Evolutionary conservation across 2,888 invertebrate genomes (phyloP), one percentile per base, ranked within the genome.

Genomic region (Torymus auratus): DNA sequence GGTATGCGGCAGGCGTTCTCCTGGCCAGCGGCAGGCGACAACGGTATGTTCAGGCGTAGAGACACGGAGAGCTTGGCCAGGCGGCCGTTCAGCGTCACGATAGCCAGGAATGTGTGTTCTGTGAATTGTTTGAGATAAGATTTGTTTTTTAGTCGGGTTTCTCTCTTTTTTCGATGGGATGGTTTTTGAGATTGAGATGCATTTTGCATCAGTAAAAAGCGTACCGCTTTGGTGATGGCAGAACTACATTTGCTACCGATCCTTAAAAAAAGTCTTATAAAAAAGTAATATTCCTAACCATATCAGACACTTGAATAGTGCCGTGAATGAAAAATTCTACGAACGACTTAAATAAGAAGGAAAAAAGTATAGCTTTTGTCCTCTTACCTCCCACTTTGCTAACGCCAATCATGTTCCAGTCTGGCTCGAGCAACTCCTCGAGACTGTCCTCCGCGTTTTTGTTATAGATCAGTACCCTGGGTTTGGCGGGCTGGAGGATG

Each of bases 11-110:
- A 85, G n/a, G 81, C 81, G 67, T 60, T 82, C 56, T 83, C 85
- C 62, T 81, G 81, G 14, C 41, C 41, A 1, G 84, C 83, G 5
- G 86, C 85, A 13, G 88, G 87, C 0, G 88, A 87, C 0, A 88
- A 85, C 0, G 91, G 90, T 60, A 87, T 86, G 84, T 92, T 92
- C 62, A 93, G 91, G 85, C 93, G 92, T 85, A 94, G 90, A 84
- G 93, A 92, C 50, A 94, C 92, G 1, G 94, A 94, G 71, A 96
- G 90, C 4, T 94, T 93, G 13, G 93, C 93, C 83, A 95, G 88
- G 73, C 92, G 92, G 15, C 94, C 94, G 82, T 93, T 93, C 80
- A 95, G 88, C 17, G 94, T 93, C 0, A 93, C 94, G 79, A 96
- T 90, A 10, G 94, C 94, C 84, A 95, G 90, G 88, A 93, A 94